Conservation (phyloP, 2,113 vertebrate genomes). For the Thermophis baileyi region DNA sequence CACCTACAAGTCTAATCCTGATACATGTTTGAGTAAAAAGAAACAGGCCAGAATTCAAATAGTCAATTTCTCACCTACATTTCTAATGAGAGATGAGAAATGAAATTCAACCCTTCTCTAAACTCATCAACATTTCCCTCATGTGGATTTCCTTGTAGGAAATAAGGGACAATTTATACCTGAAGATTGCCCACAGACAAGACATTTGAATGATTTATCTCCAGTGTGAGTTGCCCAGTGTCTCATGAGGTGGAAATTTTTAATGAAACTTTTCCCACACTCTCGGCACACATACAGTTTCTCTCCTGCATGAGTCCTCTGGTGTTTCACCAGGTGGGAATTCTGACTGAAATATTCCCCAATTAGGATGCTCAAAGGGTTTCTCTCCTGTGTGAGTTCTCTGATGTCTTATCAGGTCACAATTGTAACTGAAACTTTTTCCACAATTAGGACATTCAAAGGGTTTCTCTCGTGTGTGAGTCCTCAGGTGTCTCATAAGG, state of each 20-base stretch:
- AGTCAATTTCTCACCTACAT: not conserved
- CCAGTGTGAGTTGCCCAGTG: no score
- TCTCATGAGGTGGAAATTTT: no score
- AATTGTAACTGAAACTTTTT: not conserved
- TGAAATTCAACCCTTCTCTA: no score
- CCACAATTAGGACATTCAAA: no score
- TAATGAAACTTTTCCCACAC: no score
- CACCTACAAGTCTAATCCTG: not conserved
- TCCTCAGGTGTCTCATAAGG: no score
- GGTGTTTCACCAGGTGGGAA: not conserved
- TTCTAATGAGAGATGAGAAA: no score
- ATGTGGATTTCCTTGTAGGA: not conserved
- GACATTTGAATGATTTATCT: not conserved
- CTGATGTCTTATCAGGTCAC: not conserved
- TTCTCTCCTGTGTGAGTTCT: not conserved
- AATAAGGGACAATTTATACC: not conserved
- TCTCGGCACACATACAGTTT: rapidly evolving
- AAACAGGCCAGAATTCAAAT: not conserved
- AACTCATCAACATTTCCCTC: not conserved
- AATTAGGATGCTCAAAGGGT: not conserved
- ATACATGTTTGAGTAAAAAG: not conserved
- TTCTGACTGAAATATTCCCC: not conserved
- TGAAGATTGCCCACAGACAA: not conserved
- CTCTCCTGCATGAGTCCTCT: no score
- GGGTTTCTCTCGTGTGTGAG: no score